Evolutionary conservation across 2,888 invertebrate species (phyloP).

Genomic region (Synergus itoensis): DNA sequence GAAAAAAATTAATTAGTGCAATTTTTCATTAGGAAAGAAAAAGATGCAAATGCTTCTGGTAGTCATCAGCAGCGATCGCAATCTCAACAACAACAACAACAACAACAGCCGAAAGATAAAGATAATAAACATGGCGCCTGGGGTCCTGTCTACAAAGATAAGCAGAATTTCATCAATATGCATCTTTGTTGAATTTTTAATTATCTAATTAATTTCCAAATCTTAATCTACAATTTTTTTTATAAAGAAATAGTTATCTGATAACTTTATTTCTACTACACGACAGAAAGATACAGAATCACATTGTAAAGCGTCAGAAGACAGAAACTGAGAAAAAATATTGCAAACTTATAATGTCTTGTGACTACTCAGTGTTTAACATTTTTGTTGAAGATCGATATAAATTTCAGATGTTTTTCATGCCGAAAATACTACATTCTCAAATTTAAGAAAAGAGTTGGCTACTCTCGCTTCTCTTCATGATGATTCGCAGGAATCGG

Average conservation of each 20-base stretch:
- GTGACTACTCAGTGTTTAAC: not conserved
- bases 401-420: constrained; percentile 7
- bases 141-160: constrained; percentile 88
- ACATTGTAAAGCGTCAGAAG: not conserved
- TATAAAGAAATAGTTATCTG: not conserved
- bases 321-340: not conserved
- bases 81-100: constrained; percentile 63
- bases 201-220: not conserved
- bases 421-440: constrained; percentile 22
- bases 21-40: constrained; percentile 68
- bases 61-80: constrained; percentile 61
- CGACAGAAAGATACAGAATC: not conserved
- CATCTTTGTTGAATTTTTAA: constrained; percentile 81
- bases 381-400: not conserved
- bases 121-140: constrained; percentile 82
- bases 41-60: constrained; percentile 50
- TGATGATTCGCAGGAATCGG: constrained; percentile 50
- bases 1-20: not conserved
- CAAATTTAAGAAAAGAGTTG: not conserved
- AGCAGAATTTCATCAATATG: constrained; percentile 85
- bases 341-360: not conserved
- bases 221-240: too few relatives aligned
- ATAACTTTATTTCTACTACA: not conserved
- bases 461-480: constrained; percentile 42
- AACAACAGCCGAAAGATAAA: constrained; percentile 69